These are phyloP conservation scores for Uria lomvia DNA, from an alignment of 2,113 vertebrate species.

Conservation along the genomic window DNA sequence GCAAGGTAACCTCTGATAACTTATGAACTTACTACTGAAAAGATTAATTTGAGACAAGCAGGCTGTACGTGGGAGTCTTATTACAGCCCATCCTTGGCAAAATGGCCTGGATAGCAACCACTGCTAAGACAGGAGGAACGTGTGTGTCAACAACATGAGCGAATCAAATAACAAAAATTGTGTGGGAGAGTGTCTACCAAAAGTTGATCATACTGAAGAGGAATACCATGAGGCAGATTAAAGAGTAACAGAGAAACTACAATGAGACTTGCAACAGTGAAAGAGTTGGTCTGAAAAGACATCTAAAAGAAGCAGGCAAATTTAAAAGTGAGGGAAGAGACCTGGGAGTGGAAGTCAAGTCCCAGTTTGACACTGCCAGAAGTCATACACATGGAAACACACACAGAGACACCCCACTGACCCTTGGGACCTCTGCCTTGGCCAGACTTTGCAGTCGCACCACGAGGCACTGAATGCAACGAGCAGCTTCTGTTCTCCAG, in stretches of 20 bases:
- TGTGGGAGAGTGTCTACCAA: neutral
- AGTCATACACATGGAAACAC: neutral
- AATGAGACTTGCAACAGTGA: neutral
- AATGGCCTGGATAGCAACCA: neutral
- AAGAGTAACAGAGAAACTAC: neutral
- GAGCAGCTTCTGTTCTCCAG: neutral
- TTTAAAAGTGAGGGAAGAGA: neutral
- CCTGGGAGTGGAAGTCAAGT: neutral
- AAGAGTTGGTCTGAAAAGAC: neutral
- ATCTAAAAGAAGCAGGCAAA: neutral
- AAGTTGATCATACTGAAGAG: neutral
- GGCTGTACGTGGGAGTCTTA: neutral
- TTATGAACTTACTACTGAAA: neutral
- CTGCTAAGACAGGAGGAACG: neutral
- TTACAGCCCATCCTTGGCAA: neutral
- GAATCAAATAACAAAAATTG: neutral
- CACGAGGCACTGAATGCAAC: neutral
- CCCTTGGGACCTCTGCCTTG: neutral
- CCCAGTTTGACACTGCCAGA: neutral
- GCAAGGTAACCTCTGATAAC: neutral
- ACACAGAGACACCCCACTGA: neutral
- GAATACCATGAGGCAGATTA: neutral
- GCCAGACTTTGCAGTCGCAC: neutral
- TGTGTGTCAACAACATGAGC: neutral
- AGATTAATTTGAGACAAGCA: neutral